Percentiles rank a stretch among this genome's conserved stretches.
These are phyloP conservation scores for Malacoctenus gilli DNA, from an alignment of 2,797 vertebrate species.

Conservation along the genomic window DNA sequence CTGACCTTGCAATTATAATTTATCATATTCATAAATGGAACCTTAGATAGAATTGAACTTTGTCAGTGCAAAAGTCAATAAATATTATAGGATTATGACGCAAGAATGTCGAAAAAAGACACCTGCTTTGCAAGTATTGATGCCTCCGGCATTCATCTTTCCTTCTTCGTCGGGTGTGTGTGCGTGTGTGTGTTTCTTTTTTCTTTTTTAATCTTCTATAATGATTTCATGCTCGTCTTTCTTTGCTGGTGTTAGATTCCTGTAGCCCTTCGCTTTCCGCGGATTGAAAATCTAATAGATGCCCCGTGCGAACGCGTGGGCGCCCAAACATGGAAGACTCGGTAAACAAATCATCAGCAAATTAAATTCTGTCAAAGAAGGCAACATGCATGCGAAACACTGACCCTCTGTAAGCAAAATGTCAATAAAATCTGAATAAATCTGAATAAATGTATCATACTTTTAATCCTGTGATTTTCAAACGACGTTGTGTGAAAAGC, in stretches of 20 bases:
- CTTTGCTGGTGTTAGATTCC: background rate
- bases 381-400: background rate
- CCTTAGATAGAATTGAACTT: conserved; percentile 57
- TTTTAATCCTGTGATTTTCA: background rate
- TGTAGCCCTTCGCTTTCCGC: background rate
- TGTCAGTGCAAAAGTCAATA: conserved; percentile 57
- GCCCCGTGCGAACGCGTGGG: background rate
- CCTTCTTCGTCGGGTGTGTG: conserved; percentile 9
- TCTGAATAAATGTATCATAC: background rate
- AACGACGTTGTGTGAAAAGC: background rate
- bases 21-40: conserved; percentile 66
- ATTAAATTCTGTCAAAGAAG: conserved; percentile 8
- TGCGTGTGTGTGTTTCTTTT: conserved; percentile 21
- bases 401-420: conserved; percentile 1
- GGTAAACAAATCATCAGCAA: conserved; percentile 2
- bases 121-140: conserved; percentile 33
- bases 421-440: background rate
- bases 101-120: conserved; percentile 40
- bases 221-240: conserved; percentile 7
- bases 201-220: conserved; percentile 1
- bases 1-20: conserved; percentile 67
- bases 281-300: conserved; percentile 13
- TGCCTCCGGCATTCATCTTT: conserved; percentile 14
- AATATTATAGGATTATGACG: conserved; percentile 64
- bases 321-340: background rate